Evolutionary conservation across 2,888 invertebrate species (phyloP).

Genomic region (Tenthredo notha): DNA sequence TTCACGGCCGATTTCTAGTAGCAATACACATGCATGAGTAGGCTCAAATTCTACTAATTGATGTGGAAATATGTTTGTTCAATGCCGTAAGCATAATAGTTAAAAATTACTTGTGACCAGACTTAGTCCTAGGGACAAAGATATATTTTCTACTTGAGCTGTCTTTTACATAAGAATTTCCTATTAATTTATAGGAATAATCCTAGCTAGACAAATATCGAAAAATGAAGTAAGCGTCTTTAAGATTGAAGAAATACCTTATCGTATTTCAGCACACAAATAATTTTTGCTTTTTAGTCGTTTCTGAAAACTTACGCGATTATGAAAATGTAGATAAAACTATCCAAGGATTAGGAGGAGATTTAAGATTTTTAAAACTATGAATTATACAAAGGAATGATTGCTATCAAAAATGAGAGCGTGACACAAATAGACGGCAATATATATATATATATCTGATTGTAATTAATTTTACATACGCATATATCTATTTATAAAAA

Average conservation of each 20-base stretch:
- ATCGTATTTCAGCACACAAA: background rate
- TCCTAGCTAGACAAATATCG: background rate
- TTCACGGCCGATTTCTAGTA: slow-evolving; percentile 15
- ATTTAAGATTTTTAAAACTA: background rate
- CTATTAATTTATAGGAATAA: background rate
- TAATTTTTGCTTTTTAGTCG: background rate
- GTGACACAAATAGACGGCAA: slow-evolving; percentile 23
- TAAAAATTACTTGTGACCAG: background rate
- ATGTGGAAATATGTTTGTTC: slow-evolving; percentile 3
- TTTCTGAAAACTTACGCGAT: background rate
- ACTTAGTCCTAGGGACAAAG: background rate
- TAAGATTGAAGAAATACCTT: background rate
- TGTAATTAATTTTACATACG: slow-evolving; percentile 30
- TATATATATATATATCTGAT: slow-evolving; percentile 20
- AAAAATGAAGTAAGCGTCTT: background rate
- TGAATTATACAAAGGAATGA: background rate
- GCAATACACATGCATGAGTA: slow-evolving; percentile 36
- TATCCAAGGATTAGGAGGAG: background rate
- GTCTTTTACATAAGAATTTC: background rate
- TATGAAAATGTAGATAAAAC: background rate
- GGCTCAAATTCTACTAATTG: background rate
- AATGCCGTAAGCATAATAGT: background rate
- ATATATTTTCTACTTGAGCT: background rate
- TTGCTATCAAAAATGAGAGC: background rate
- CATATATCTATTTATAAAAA: background rate